Base-by-base conservation (phyloP, 2,888 invertebrate species). In the Odontothrips loti region DNA sequence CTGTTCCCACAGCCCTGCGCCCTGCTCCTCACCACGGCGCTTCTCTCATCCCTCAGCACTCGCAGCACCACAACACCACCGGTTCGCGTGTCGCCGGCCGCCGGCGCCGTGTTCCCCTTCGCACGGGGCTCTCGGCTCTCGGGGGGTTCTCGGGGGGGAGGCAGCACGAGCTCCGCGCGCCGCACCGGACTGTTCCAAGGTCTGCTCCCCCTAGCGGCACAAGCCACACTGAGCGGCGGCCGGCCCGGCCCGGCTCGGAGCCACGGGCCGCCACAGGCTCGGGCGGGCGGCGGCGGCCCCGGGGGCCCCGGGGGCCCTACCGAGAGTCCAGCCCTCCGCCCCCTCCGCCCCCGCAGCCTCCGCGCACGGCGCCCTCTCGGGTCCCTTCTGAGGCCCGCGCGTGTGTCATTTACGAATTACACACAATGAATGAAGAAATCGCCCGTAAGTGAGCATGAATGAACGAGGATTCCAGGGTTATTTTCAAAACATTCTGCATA, bases 151-250 rank as follows among this genome's bases (percentile, higher is more conserved):
- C 34, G 34, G 34, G 34, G n/a, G 34, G 34, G 34, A 43, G 34
- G 34, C 23, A 10, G 23, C 68, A 8, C 68, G 68, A 12, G 23
- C 27, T n/a, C 10, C 23, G 27, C 23, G 68, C 23, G 23, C 27
- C 68, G 27, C 23, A 27, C 68, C 9, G 23, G 23, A 12, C 51
- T 10, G 68, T 1, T 23, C 68, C 23, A 27, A 58, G 68, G 68
- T 75, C 68, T 27, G 23, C 68, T 75, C 27, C 23, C 68, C 23
- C 27, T 27, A 27, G 68, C 68, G 68, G 23, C 68, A 27, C 68
- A n/a, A 27, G 68, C 68, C 68, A 75, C 68, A 75, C 68, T 75
- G 68, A 75, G 68, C n/a, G 0, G 68, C n/a, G 63, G 48, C 48
- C 51, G 51, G 17, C 15, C 15, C 51, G 6, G 51, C 51, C 15